Evolutionary conservation across 2,888 invertebrate species (phyloP), one percentile per base, ranked within the genome.

Genomic region (Spatulosminthurus flaviceps): DNA sequence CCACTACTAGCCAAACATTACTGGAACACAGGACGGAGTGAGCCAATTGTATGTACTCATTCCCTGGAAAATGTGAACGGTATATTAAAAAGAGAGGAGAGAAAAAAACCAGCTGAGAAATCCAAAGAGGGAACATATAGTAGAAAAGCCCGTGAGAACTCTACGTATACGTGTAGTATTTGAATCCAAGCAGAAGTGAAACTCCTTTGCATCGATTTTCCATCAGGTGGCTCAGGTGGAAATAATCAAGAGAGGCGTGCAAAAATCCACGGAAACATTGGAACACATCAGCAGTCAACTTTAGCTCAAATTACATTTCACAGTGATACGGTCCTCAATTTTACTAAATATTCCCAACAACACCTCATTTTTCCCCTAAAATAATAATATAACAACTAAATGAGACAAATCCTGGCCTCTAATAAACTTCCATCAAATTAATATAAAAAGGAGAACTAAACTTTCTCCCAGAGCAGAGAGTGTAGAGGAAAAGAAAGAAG

Each of bases 171-270:
- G 4, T 24, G 42, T 41, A 70, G 41, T 22, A 70, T 70, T 70
- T 70, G 41, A 70, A 70, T 28, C 42, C 11, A 28, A 29, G 34
- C 9, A 26, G 34, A 64, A 75, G 61, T 60, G 26, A 60, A 74
- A 74, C 61, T 66, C 75, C 41, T 66, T 66, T 66, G 21, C 76
- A 76, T 76, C 76, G 76, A 76, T 76, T 76, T 76, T 67, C 76
- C 76, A 76, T 76, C 76, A 74, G 74, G 74, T 74, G 74, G 64
- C 74, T 74, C 74, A 74, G 74, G 74, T 74, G 74, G 74, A 74
- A 74, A 34, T 74, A 74, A 74, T 74, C 74, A 61, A 51, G 75
- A 41, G 66, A 66, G 75, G 24, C 26, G 67, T 76, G 76, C 76
- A 76, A 76, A 76, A 75, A 76, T 70, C 70, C 41, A 19, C 42